phyloP scores from a whole-genome alignment of 1,140 invertebrate species.

The Gerris buenoi region DNA sequence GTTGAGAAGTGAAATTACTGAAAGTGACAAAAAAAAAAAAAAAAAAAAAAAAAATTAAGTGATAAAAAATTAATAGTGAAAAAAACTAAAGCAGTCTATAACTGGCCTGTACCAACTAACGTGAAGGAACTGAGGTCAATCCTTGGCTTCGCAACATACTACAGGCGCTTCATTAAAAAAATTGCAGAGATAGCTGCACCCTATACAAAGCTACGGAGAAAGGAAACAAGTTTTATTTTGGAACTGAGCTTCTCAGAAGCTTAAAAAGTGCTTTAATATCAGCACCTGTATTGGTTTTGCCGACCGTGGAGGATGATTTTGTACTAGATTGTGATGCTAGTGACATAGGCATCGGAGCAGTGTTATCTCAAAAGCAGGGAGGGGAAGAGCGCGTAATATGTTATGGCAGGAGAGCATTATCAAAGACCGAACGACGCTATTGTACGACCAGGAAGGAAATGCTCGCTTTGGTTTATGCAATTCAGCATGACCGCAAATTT shows the following conservation, averaged over 20 bases:
- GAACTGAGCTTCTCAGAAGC: neutral
- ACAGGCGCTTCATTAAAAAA: neutral
- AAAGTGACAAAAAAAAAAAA: too few species aligned
- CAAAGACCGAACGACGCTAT: neutral
- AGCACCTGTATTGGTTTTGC: neutral
- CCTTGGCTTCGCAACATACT: neutral
- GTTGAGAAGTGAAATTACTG: neutral
- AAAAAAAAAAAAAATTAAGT: too few species aligned
- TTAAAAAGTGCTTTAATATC: neutral
- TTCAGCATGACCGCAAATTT: neutral
- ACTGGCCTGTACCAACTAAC: neutral
- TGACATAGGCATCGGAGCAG: neutral
- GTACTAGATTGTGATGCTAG: neutral
- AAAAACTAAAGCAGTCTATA: neutral
- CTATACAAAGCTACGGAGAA: neutral
- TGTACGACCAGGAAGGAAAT: neutral
- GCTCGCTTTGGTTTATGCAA: neutral
- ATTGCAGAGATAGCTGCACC: neutral
- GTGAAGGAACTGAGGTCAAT: neutral
- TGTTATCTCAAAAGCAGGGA: neutral
- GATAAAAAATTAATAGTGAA: neutral
- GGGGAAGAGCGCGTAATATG: neutral
- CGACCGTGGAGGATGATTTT: neutral
- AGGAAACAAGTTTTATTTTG: neutral
- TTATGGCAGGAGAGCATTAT: neutral